Evolutionary conservation across 2,888 invertebrate genomes (phyloP).

Genomic region (Chromoteleia sp.): DNA sequence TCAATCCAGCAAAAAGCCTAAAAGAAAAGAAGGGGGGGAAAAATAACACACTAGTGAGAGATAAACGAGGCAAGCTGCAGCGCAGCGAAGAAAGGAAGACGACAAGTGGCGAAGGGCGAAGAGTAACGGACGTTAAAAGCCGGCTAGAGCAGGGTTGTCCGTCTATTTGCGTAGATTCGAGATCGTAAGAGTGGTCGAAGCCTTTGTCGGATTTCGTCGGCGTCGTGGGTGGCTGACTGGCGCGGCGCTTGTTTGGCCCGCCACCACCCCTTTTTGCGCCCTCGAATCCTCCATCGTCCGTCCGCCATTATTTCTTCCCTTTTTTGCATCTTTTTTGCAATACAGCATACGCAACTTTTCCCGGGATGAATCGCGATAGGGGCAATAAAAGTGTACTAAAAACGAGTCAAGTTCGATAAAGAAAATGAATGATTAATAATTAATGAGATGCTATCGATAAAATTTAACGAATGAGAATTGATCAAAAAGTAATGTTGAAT

Average conservation of each 20-base stretch:
- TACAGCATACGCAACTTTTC: conserved; percentile 23
- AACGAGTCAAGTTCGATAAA: too few relatives aligned
- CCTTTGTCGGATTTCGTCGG: conserved; percentile 78
- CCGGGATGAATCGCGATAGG: conserved; percentile 2
- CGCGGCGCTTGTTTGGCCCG: conserved; percentile 67
- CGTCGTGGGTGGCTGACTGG: conserved; percentile 77
- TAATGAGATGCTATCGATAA: too few relatives aligned
- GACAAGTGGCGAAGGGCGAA: conserved; percentile 58
- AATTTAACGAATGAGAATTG: too few relatives aligned
- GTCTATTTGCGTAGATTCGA: conserved; percentile 83
- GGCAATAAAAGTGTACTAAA: conserved; percentile 1
- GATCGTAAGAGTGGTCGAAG: conserved; percentile 81
- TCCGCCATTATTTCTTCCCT: conserved; percentile 60
- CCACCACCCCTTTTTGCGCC: conserved; percentile 61
- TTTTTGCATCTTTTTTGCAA: conserved; percentile 50
- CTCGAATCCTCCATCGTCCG: conserved; percentile 43
- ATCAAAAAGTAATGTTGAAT: too few relatives aligned
- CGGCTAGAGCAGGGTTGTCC: conserved; percentile 73
- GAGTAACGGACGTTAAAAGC: conserved; percentile 74
- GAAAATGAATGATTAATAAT: too few relatives aligned
- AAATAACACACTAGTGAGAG: conserved; percentile 17
- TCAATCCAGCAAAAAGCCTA: conserved; percentile 19
- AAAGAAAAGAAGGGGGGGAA: conserved; percentile 11
- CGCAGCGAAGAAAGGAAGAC: conserved; percentile 42
- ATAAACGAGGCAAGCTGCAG: conserved; percentile 5